Conservation (phyloP, 2,888 invertebrate species). For the Minunthozetes semirufus region DNA sequence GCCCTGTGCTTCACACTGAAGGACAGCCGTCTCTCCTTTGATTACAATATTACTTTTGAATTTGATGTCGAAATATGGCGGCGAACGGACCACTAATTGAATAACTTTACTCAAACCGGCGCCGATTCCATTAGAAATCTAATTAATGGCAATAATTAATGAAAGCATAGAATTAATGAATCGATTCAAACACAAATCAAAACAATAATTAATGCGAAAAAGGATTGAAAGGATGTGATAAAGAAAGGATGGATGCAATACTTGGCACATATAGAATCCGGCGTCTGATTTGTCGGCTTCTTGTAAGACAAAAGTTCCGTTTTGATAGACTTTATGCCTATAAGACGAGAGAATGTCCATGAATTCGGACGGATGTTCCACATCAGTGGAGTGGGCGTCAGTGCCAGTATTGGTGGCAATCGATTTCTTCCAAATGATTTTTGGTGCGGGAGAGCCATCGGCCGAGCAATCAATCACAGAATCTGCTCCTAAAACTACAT, state of each 20-base stretch:
- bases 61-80: slow-evolving; percentile 37
- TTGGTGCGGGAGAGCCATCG: slow-evolving; percentile 40
- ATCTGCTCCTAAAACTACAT: slow-evolving; percentile 38
- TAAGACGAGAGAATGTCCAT: slow-evolving; percentile 29
- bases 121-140: slow-evolving; percentile 40
- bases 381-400: neutral
- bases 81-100: slow-evolving; percentile 34
- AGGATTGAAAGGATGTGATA: no score
- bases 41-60: slow-evolving; percentile 40
- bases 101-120: slow-evolving; percentile 41
- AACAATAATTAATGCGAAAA: neutral
- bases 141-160: no score
- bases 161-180: neutral
- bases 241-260: slow-evolving; percentile 32
- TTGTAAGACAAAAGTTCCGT: slow-evolving; percentile 42
- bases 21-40: slow-evolving; percentile 31
- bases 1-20: slow-evolving; percentile 37
- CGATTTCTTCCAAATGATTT: slow-evolving; percentile 40
- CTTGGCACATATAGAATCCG: slow-evolving; percentile 45
- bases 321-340: slow-evolving; percentile 36
- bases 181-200: neutral
- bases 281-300: slow-evolving; percentile 43
- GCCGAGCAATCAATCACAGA: slow-evolving; percentile 40
- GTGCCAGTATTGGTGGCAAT: neutral
- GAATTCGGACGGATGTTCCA: slow-evolving; percentile 35